These are phyloP conservation scores for Micronisus gabar DNA, from an alignment of 2,113 vertebrate species.

Conservation along the genomic window DNA sequence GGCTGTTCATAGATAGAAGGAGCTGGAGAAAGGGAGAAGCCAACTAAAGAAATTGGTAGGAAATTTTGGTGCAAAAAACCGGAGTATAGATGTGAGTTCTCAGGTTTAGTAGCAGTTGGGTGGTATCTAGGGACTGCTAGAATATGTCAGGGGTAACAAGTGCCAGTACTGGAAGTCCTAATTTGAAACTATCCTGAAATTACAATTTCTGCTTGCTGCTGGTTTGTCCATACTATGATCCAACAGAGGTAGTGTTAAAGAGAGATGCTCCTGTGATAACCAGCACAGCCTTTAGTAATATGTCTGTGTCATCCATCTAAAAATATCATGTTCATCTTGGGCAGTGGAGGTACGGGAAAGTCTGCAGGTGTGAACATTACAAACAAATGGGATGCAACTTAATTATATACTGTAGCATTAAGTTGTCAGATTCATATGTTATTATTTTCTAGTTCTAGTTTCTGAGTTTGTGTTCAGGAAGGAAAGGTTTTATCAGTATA, in stretches of 20 bases:
- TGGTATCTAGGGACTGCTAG: neutral
- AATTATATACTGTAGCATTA: neutral
- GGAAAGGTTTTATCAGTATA: neutral
- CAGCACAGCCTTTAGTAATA: neutral
- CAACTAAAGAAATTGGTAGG: neutral
- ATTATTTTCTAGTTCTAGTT: neutral
- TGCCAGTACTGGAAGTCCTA: neutral
- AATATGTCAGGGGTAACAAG: neutral
- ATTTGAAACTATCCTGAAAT: neutral
- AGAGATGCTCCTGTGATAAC: neutral
- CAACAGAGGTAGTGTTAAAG: neutral
- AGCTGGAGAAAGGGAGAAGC: neutral
- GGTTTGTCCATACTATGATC: neutral
- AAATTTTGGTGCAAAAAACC: neutral
- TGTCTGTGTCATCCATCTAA: neutral
- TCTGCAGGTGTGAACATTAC: neutral
- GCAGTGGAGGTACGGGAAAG: neutral
- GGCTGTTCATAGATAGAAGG: neutral
- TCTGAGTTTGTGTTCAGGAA: neutral
- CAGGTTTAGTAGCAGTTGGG: neutral
- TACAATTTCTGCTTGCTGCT: neutral
- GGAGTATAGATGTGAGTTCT: neutral
- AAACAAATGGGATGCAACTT: neutral
- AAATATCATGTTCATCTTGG: neutral
- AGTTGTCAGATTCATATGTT: neutral